phyloP scores from a whole-genome alignment of 2,113 vertebrate species.

The Gracilinanus agilis region DNA sequence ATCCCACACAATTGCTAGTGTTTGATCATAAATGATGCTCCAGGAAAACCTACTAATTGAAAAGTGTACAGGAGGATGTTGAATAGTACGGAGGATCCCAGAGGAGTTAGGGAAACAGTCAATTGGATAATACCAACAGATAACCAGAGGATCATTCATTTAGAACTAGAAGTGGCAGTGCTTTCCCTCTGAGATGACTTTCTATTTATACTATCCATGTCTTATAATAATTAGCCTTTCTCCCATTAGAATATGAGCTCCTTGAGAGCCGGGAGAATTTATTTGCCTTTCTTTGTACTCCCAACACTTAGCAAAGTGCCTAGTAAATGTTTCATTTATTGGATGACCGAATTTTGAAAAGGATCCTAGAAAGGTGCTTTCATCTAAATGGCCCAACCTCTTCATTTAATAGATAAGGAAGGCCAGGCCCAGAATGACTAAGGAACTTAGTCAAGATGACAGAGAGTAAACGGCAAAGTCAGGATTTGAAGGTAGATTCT shows the following conservation, averaged over 20 bases:
- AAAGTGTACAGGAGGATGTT: neutral
- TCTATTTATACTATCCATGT: neutral
- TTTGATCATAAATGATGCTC: neutral
- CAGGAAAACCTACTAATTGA: neutral
- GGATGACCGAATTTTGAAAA: neutral
- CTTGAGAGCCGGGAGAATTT: neutral
- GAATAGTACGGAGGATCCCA: neutral
- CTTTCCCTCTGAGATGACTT: neutral
- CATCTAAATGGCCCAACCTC: neutral
- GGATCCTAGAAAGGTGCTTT: neutral
- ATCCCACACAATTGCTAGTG: neutral
- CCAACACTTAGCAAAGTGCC: neutral
- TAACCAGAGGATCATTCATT: neutral
- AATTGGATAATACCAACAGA: neutral
- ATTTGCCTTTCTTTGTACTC: neutral
- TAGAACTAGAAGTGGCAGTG: neutral
- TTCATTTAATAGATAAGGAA: neutral
- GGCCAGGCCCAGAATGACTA: neutral
- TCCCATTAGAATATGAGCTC: neutral
- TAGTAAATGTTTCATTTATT: neutral
- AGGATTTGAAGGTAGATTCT: neutral
- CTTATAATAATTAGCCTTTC: neutral
- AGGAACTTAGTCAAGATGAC: neutral
- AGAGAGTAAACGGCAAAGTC: neutral
- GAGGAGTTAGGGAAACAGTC: neutral